Evolutionary conservation across 2,797 vertebrate genomes (phyloP), one percentile per base, ranked within the genome.

Genomic region (Myioborus melanocephalus): DNA sequence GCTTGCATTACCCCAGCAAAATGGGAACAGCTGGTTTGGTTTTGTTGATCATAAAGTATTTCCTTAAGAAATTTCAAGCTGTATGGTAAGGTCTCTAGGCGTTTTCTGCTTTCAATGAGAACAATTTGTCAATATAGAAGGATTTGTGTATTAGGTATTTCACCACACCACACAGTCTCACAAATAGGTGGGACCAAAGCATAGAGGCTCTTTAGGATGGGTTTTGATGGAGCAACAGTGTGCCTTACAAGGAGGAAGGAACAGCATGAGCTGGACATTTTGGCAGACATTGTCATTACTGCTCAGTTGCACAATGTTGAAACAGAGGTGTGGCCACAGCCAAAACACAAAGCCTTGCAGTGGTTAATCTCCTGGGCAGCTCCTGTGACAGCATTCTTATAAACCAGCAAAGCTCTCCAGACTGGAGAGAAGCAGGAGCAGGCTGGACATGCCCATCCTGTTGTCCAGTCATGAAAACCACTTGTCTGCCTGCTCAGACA

Each of bases 11-110:
- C 78, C 43, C 73, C 81, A 63, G 89, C 72, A 87, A 91, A 90
- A 91, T 52, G 35, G 39, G 44, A 95, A 82, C 77, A 90, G 83
- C 77, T 95, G 89, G 10, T 87, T 96, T 95, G 57, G 39, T 90
- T 93, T 91, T 60, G 47, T 81, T 68, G 39, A 90, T 63, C 89
- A 87, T 79, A 69, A 92, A 87, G 47, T 43, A 81, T 72, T 96
- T 93, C 55, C 76, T 78, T 75, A 75, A 86, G 89, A 81, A 81
- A 91, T 86, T 81, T 68, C 72, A 65, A 69, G 57, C 55, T 3
- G 0, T 66, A 39, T 10, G 46, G 41, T 27, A 30, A 86, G 37
- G n/a, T 78, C 49, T 57, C 57, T 26, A 22, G 75, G 46, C 10
- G 5, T 50, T 80, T 85, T 92, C 79, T 91, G 57, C 43, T 85